These are phyloP conservation scores for Sinonovacula constricta DNA, from an alignment of 1,140 invertebrate genomes.

Conservation along the genomic window DNA sequence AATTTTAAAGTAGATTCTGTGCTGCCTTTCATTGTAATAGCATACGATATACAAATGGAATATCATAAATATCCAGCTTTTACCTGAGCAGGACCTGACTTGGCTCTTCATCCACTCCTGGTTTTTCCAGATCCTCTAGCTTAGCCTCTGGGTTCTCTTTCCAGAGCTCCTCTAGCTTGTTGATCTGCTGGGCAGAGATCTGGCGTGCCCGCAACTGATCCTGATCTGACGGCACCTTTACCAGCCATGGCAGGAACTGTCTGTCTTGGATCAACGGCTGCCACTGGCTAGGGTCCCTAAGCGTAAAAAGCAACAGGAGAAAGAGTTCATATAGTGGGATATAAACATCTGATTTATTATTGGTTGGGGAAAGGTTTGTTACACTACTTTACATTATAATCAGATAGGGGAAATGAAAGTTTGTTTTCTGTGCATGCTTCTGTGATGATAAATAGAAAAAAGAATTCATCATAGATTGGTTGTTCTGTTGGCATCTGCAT, in stretches of 20 bases:
- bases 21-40: too few relatives aligned
- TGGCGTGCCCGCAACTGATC: slow-evolving; percentile 97
- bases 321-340: neutral
- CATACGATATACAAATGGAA: too few relatives aligned
- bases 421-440: too few relatives aligned
- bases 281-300: slow-evolving; percentile 97
- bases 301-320: neutral
- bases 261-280: slow-evolving; percentile 98
- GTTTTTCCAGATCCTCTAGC: slow-evolving; percentile 98
- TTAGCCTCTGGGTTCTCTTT: slow-evolving; percentile 98
- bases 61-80: too few relatives aligned
- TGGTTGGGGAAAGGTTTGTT: too few relatives aligned
- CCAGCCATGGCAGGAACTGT: slow-evolving; percentile 96
- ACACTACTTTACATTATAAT: too few relatives aligned
- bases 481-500: too few relatives aligned
- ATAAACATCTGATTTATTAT: neutral
- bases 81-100: slow-evolving; percentile 93
- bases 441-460: too few relatives aligned
- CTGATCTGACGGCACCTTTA: slow-evolving; percentile 93
- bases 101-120: slow-evolving; percentile 97
- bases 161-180: slow-evolving; percentile 99
- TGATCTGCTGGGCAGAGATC: slow-evolving; percentile 97
- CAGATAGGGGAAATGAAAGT: too few relatives aligned
- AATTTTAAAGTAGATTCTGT: too few relatives aligned
- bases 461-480: too few relatives aligned